Evolutionary conservation across 2,888 invertebrate genomes (phyloP).

Genomic region (Acleris holmiana): DNA sequence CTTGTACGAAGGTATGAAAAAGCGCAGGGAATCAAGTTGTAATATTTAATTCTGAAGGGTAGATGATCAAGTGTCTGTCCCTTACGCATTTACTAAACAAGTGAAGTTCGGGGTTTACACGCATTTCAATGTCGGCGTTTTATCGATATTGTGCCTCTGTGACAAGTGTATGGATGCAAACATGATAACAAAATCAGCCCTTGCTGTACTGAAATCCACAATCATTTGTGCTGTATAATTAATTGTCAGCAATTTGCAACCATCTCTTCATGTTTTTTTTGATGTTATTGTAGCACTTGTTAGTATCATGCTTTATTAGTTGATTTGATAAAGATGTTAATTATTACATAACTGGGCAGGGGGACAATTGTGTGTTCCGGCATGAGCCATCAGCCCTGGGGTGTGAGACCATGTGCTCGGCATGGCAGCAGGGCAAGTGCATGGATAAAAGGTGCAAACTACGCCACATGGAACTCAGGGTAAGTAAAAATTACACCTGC

Average conservation of each 20-base stretch:
- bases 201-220: background rate
- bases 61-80: conserved; percentile 22
- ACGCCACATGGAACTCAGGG: conserved; percentile 93
- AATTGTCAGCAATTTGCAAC: background rate
- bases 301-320: conserved; percentile 4
- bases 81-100: conserved; percentile 38
- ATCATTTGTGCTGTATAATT: background rate
- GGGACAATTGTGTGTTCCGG: conserved; percentile 91
- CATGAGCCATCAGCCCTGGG: conserved; percentile 93
- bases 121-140: conserved; percentile 10
- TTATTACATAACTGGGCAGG: conserved; percentile 77
- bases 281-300: background rate
- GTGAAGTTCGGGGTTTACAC: conserved; percentile 20
- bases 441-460: conserved; percentile 90
- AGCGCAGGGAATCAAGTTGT: conserved; percentile 32
- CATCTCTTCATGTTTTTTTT: background rate
- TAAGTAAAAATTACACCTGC: conserved; percentile 60
- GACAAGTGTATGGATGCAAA: background rate
- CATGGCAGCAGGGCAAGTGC: conserved; percentile 93
- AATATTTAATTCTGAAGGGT: conserved; percentile 37
- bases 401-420: conserved; percentile 91
- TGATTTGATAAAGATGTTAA: conserved; percentile 32
- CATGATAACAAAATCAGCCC: conserved; percentile 11
- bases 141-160: conserved; percentile 7
- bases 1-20: conserved; percentile 90